Conservation (phyloP, 2,888 invertebrate species). For the Fragum fragum region DNA sequence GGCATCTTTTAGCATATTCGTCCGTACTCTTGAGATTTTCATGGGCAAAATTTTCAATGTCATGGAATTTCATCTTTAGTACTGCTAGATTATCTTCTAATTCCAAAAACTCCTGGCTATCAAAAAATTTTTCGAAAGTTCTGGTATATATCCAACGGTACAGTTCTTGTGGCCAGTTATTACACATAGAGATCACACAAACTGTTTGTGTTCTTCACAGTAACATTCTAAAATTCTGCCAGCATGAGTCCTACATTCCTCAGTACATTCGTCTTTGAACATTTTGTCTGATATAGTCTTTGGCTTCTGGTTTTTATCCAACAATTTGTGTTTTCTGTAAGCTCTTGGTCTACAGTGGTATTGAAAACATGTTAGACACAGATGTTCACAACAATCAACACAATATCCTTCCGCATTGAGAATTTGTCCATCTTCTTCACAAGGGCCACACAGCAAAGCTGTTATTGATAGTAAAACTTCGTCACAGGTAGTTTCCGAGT, state of each 20-base stretch:
- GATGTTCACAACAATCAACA: slow-evolving; percentile 11
- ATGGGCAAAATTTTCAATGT: not conserved
- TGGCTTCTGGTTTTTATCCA: slow-evolving; percentile 20
- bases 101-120: not conserved
- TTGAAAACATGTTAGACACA: slow-evolving; percentile 21
- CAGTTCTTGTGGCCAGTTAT: slow-evolving; percentile 22
- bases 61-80: not conserved
- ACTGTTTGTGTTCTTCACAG: slow-evolving; percentile 16
- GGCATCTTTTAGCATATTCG: not conserved
- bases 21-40: not conserved
- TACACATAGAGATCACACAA: slow-evolving; percentile 26
- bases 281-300: not conserved
- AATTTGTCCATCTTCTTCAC: not conserved
- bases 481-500: not conserved
- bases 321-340: slow-evolving; percentile 18
- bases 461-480: not conserved
- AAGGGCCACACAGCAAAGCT: not conserved
- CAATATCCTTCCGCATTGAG: slow-evolving; percentile 21
- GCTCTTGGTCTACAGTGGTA: slow-evolving; percentile 23
- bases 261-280: not conserved
- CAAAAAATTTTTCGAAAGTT: not conserved
- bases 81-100: not conserved
- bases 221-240: slow-evolving; percentile 19
- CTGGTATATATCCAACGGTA: slow-evolving; percentile 1
- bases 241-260: not conserved